Evolutionary conservation across 2,888 invertebrate genomes (phyloP), one percentile per base, ranked within the genome.

Genomic region (Phytoseiulus persimilis): DNA sequence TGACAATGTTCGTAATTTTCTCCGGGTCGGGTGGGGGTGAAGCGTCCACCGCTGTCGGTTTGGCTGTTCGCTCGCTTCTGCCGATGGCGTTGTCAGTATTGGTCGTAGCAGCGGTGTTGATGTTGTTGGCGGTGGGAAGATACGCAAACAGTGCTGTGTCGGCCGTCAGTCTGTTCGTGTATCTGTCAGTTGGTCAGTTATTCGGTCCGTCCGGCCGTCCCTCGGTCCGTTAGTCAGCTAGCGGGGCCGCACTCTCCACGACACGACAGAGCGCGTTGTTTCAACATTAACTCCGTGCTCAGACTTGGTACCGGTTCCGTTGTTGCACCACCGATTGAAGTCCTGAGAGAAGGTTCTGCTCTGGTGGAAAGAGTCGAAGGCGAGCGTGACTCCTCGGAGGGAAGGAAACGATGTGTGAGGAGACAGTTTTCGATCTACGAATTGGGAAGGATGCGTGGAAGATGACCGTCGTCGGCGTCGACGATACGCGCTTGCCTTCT

Each of bases 271-370:
- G 65, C 65, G 65, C 65, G 65, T 18, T 65, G 9, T 65, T 28
- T 2, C 28, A 65, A 65, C 65, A 65, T 65, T 28, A 28, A 65
- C 65, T 65, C 18, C 18, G 65, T 65, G 65, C 65, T 65, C 65
- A 65, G 65, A 65, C 65, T 65, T 65, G 65, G 65, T 65, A 65
- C 65, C 65, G 65, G 65, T 65, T 65, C 65, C 65, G 65, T 65
- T 65, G 65, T 65, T 28, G 65, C 65, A 65, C 28, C 65, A 65
- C 65, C 65, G 65, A 65, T 65, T 65, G 65, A 65, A 65, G 65
- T 65, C 65, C 65, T 65, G 65, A 65, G 65, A 65, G 65, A 65
- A 65, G 65, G 65, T 65, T 65, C 65, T 65, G 65, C 65, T 65
- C 65, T 23, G 23, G 65, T 65, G 65, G 65, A 65, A 65, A 65